phyloP scores from a whole-genome alignment of 2,113 vertebrate species.

The Gasterosteus nipponicus region DNA sequence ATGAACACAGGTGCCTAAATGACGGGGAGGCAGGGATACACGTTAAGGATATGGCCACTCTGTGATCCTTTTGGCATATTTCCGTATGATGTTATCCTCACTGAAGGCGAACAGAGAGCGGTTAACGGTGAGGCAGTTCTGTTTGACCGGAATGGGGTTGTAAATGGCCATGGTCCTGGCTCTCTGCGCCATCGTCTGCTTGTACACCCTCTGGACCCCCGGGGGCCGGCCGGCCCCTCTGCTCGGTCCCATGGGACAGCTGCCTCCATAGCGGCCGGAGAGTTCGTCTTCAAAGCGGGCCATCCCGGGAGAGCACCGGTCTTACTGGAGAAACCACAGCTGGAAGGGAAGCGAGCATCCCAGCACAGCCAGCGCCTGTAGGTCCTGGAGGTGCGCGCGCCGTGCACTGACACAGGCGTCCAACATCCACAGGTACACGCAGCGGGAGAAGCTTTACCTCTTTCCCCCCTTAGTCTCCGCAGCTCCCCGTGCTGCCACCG shows the following conservation, averaged over 20 bases:
- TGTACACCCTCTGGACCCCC: conserved; percentile 89
- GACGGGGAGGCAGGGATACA: not conserved
- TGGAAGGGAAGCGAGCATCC: conserved; percentile 84
- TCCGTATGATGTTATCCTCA: conserved; percentile 97
- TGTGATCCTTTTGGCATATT: conserved; percentile 99
- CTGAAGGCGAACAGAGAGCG: conserved; percentile 98
- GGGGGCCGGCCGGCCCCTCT: conserved; percentile 86
- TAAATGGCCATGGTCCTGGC: conserved; percentile 98
- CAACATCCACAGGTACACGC: conserved; percentile 36
- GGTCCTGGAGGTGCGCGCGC: conserved; percentile 33
- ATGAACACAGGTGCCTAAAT: not conserved
- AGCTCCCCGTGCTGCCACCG: conserved; percentile 37
- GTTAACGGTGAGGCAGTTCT: conserved; percentile 97
- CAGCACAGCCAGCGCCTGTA: conserved; percentile 75
- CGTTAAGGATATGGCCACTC: conserved; percentile 98
- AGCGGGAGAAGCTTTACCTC: not conserved
- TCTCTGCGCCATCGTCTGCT: conserved; percentile 96
- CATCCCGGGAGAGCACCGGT: conserved; percentile 84
- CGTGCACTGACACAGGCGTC: no score
- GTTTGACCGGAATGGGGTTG: conserved; percentile 98
- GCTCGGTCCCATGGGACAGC: conserved; percentile 81
- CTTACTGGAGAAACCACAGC: conserved; percentile 82
- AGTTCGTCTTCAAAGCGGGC: conserved; percentile 95
- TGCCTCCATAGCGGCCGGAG: conserved; percentile 86
- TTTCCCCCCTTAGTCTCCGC: conserved; percentile 10